A percentile compares a stretch with the other conserved stretches of the same genome.
These are phyloP conservation scores for Trachymyrmex septentrionalis DNA, from an alignment of 1,140 invertebrate species.

Conservation along the genomic window DNA sequence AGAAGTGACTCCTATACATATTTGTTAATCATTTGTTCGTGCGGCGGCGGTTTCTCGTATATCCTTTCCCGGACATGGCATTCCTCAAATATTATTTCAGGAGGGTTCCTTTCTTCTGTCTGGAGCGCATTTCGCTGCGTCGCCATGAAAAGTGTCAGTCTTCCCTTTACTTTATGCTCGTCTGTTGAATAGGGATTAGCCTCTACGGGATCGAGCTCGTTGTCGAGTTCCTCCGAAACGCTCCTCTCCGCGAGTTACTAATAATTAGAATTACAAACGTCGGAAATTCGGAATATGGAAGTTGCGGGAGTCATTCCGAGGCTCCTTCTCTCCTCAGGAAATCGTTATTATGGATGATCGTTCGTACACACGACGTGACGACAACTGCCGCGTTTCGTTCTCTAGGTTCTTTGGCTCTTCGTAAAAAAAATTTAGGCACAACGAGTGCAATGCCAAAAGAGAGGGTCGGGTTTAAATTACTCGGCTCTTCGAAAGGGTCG, in stretches of 20 bases:
- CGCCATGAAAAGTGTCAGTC: slow-evolving; percentile 45
- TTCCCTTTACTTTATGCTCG: background rate
- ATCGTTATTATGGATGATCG: slow-evolving; percentile 46
- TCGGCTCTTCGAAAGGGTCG: slow-evolving; percentile 30
- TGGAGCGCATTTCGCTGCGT: background rate
- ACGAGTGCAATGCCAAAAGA: background rate
- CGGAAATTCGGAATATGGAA: background rate
- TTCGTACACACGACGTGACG: slow-evolving; percentile 7
- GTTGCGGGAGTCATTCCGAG: background rate
- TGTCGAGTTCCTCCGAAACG: slow-evolving; percentile 43
- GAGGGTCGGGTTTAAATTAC: slow-evolving; percentile 62
- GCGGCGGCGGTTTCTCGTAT: background rate
- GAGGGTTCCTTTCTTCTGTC: slow-evolving; percentile 44
- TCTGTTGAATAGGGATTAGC: slow-evolving; percentile 59
- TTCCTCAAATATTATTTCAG: slow-evolving; percentile 78
- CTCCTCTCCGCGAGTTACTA: slow-evolving; percentile 62
- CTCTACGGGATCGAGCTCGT: slow-evolving; percentile 30
- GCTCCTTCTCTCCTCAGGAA: background rate
- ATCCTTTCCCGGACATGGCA: slow-evolving; percentile 41
- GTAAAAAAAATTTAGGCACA: slow-evolving; percentile 35
- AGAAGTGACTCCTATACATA: slow-evolving; percentile 70
- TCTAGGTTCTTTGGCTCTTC: background rate
- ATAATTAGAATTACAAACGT: slow-evolving; percentile 55
- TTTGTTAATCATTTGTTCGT: slow-evolving; percentile 77
- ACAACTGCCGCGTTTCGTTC: background rate